Base-by-base conservation (phyloP, 1,140 invertebrate genomes). In the Polyergus mexicanus region DNA sequence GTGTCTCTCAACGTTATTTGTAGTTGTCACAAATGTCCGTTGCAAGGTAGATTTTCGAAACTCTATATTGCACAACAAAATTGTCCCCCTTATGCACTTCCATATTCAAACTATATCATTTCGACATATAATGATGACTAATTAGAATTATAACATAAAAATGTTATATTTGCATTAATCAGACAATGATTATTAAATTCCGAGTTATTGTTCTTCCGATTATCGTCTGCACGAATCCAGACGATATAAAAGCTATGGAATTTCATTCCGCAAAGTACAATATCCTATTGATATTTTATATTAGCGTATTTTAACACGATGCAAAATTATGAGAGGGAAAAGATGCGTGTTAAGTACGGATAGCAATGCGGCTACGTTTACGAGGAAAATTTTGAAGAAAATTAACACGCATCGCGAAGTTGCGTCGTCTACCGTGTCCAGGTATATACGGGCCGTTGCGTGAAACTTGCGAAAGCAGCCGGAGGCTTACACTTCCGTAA, bases 401-500 rank as follows among this genome's bases (percentile, higher is more conserved):
- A 85, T 86, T 54, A 81, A 54, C 60, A 58, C 76, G 19, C 58
- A 32, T 8, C 66, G 77, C 1, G 10, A 84, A 68, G 58, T 86
- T 60, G 51, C 80, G 22, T 32, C 51, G 66, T 74, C 54, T 83
- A 83, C 78, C 78, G 68, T 72, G 78, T 83, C 78, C 78, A 60
- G 54, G 78, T 80, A 65, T 83, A 74, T 68, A 83, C 78, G 78
- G 68, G 54, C 56, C 68, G 78, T 83, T 83, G 84, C 65, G 38
- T 44, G 74, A 38, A 76, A 84, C 58, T 78, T 65, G 86, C 72
- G 72, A 74, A 78, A 86, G 84, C 66, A 81, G 44, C 86, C 84
- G 66, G 51, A 60, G 86, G 72, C 75, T 66, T 63, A 88, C 69
- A 83, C 74, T 88, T 88, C 75, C 77, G 76, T 81, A 86, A 83